phyloP scores from a whole-genome alignment of 2,888 invertebrate species.

The Cantharis lateralis region DNA sequence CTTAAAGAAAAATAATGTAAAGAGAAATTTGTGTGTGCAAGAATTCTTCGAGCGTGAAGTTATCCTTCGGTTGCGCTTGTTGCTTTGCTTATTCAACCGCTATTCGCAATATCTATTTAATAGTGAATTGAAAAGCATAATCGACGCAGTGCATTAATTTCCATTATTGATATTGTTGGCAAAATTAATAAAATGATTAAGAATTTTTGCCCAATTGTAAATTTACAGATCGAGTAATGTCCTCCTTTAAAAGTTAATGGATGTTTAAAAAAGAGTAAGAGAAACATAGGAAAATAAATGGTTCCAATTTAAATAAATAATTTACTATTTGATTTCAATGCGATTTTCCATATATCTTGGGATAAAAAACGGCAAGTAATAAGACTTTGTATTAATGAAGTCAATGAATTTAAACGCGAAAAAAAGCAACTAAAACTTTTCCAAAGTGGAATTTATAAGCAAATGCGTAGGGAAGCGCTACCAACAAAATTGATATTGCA shows the following conservation, averaged over 20 bases:
- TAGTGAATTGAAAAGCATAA: background rate
- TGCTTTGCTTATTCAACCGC: background rate
- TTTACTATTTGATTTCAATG: conserved; percentile 8
- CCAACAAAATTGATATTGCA: conserved; percentile 36
- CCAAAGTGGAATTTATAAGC: conserved; percentile 39
- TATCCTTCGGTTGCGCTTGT: background rate
- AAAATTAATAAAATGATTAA: background rate
- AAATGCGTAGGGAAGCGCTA: conserved; percentile 33
- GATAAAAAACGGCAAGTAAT: conserved; percentile 8
- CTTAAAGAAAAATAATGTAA: background rate
- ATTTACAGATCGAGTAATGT: background rate
- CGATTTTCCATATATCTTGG: conserved; percentile 11
- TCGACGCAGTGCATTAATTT: background rate
- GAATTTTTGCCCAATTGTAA: background rate
- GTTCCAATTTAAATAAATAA: conserved; percentile 18
- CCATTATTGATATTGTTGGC: background rate
- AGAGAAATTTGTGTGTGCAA: background rate
- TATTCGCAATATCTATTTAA: background rate
- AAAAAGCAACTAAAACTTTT: conserved; percentile 24
- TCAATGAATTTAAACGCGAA: conserved; percentile 16
- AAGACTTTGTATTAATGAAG: conserved; percentile 14
- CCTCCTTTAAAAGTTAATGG: background rate
- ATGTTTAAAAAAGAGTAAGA: background rate
- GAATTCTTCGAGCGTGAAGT: background rate
- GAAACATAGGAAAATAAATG: conserved; percentile 10